Evolutionary conservation across 2,113 vertebrate species (phyloP), one percentile per base, ranked within the genome.

Genomic region (Onychostruthus taczanowskii): DNA sequence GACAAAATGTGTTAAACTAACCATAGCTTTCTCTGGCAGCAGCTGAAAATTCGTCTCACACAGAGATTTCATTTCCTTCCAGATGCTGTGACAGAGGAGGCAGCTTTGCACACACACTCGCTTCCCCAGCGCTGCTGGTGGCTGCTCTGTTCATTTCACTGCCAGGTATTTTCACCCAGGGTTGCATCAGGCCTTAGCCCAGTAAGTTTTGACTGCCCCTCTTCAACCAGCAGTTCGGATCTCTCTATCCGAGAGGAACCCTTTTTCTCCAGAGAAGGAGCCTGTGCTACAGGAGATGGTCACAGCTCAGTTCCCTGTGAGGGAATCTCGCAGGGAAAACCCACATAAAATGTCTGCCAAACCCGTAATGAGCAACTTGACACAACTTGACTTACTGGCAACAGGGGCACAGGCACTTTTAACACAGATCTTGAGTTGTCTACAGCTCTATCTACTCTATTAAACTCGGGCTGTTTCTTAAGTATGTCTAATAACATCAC

Each of bases 1-100:
- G 97, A 96, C 97, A 97, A 90, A 94, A 89, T 6, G 47, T 3
- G 5, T 95, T 95, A 89, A 97, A 96, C 93, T 94, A 95, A 83
- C 75, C 77, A 43, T 52, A 44, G 87, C 91, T 84, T 92, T 82
- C 0, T 3, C 75, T 59, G 90, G 69, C 39, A 62, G 55, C 26
- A 84, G 70, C 27, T 91, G 88, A 87, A 83, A 50, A 28, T 84
- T 84, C 84, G 81, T 93, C 88, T 87, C 76, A 33, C 46, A 12
- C n/a, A 35, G 94, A 96, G 95, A 84, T 94, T 84, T 83, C 85
- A 77, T 90, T 96, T 89, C 83, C 83, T 68, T 90, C 52, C 63
- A 85, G 84, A 43, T 33, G 19, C 35, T 16, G 70, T 72, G 74
- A 50, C 74, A 67, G 81, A 93, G 85, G 44, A 81, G 53, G 59